A percentile compares a stretch with the other conserved stretches of the same genome.
phyloP scores from a whole-genome alignment of 2,113 vertebrate species.

The Microcebus murinus region DNA sequence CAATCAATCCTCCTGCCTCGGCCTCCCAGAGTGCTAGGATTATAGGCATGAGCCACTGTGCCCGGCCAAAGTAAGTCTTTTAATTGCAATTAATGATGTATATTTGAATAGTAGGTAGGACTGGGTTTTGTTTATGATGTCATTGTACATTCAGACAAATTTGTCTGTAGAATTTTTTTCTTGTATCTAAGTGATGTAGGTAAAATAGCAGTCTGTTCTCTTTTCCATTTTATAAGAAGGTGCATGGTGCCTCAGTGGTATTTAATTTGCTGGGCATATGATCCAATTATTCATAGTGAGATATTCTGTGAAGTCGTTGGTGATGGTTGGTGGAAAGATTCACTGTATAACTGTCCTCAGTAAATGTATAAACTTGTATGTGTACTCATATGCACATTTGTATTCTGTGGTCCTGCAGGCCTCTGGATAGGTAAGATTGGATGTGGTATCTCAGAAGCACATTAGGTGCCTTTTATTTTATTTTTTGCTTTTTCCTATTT shows the following conservation, averaged over 20 bases:
- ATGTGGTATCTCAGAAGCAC: background rate
- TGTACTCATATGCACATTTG: background rate
- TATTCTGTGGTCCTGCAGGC: background rate
- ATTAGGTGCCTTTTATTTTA: background rate
- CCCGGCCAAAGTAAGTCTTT: background rate
- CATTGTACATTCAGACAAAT: background rate
- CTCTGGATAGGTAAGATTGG: background rate
- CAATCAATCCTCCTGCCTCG: too few relatives aligned
- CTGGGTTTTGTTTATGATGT: background rate
- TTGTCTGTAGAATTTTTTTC: background rate
- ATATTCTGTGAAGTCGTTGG: background rate
- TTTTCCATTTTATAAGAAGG: background rate
- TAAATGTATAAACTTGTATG: background rate
- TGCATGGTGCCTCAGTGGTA: background rate
- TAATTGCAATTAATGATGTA: background rate
- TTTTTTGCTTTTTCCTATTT: background rate
- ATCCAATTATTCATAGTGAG: background rate
- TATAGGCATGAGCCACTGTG: too few relatives aligned
- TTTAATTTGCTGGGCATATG: background rate
- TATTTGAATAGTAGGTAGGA: background rate
- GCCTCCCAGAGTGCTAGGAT: too few relatives aligned
- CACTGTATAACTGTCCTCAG: background rate
- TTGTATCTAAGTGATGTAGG: background rate
- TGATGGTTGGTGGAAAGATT: background rate
- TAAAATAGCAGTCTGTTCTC: background rate